Conservation (phyloP, 1,140 invertebrate species). For the Doryteuthis pealeii region DNA sequence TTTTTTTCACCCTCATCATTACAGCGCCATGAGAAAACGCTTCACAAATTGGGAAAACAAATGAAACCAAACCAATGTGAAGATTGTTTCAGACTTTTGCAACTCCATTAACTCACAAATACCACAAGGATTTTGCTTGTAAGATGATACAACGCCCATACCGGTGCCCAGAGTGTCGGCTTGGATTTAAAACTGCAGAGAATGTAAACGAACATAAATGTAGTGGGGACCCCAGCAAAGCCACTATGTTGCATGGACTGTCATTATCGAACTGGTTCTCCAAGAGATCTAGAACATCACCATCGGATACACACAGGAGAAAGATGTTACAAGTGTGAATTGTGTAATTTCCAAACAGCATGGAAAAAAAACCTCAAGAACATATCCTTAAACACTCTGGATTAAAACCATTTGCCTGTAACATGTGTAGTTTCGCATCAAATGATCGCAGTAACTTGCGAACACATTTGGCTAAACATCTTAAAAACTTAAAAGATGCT, state of each 20-base stretch:
- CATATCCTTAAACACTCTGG: conserved; percentile 43
- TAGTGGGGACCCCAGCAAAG: conserved; percentile 28
- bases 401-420: too few species aligned
- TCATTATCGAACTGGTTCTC: conserved; percentile 32
- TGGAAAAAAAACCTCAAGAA: conserved; percentile 36
- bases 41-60: neutral
- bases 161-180: conserved; percentile 26
- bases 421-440: conserved; percentile 36
- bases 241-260: conserved; percentile 31
- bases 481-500: too few species aligned
- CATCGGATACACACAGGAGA: conserved; percentile 90
- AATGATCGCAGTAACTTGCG: conserved; percentile 29
- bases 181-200: conserved; percentile 31
- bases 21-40: conserved; percentile 3
- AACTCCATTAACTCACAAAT: neutral
- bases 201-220: conserved; percentile 34
- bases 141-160: conserved; percentile 32
- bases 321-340: conserved; percentile 90
- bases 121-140: conserved; percentile 33
- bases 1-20: conserved; percentile 6
- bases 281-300: conserved; percentile 60
- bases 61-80: conserved; percentile 9
- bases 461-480: too few species aligned
- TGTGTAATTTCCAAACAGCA: conserved; percentile 65
- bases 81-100: conserved; percentile 10